Conservation (phyloP, 2,797 vertebrate species). For the Catostomus latipinnis region DNA sequence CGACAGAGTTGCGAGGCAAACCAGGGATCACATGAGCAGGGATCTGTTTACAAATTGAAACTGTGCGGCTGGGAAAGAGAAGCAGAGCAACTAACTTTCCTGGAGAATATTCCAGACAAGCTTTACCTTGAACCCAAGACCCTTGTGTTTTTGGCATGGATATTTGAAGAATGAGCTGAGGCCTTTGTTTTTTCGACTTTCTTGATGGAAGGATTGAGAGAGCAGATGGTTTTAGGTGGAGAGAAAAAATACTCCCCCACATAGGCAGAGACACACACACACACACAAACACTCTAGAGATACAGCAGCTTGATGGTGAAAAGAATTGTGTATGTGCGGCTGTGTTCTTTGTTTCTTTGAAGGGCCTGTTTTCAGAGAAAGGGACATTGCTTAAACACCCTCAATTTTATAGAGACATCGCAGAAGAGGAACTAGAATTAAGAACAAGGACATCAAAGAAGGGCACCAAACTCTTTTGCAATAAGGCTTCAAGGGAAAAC, state of each 20-base stretch:
- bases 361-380: slow-evolving; percentile 55
- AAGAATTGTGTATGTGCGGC: slow-evolving; percentile 64
- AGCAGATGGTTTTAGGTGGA: slow-evolving; percentile 79
- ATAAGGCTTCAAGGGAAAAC: slow-evolving; percentile 72
- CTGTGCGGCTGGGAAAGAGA: slow-evolving; percentile 66
- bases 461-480: slow-evolving; percentile 76
- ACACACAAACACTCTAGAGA: slow-evolving; percentile 60
- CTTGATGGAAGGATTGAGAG: slow-evolving; percentile 65
- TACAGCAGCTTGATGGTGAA: slow-evolving; percentile 66
- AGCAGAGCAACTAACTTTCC: slow-evolving; percentile 44
- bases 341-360: slow-evolving; percentile 36
- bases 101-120: slow-evolving; percentile 24
- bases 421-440: slow-evolving; percentile 59
- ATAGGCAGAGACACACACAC: slow-evolving; percentile 43
- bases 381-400: slow-evolving; percentile 69
- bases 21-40: slow-evolving; percentile 83
- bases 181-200: slow-evolving; percentile 56
- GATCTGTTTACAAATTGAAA: slow-evolving; percentile 87
- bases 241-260: slow-evolving; percentile 70
- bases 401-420: slow-evolving; percentile 43
- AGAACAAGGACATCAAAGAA: slow-evolving; percentile 20
- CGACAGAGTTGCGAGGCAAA: slow-evolving; percentile 85
- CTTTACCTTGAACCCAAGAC: slow-evolving; percentile 54
- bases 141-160: slow-evolving; percentile 12
- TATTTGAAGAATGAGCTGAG: slow-evolving; percentile 32